phyloP scores from a whole-genome alignment of 2,888 invertebrate genomes.

The Heliconius erato region DNA sequence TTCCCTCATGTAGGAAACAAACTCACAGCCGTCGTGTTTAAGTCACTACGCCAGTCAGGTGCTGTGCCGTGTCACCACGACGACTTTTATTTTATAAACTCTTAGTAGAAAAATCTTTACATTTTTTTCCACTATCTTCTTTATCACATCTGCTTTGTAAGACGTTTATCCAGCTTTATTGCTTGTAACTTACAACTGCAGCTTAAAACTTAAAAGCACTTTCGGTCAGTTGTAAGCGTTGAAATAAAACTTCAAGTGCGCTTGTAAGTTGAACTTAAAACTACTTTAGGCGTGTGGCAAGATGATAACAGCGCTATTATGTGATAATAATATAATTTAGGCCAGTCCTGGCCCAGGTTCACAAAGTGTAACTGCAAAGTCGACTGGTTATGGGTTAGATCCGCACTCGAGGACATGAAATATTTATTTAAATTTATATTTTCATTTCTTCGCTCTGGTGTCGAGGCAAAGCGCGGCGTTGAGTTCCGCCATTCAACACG shows the following conservation, averaged over 20 bases:
- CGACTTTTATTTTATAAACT: not conserved
- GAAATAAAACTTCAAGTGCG: constrained; percentile 4
- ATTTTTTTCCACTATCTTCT: not conserved
- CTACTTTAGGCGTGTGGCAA: not conserved
- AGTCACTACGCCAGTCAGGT: not conserved
- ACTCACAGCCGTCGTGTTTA: too few species aligned
- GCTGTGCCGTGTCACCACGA: not conserved
- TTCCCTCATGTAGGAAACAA: too few species aligned
- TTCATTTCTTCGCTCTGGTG: too few species aligned
- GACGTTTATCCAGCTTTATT: constrained; percentile 25
- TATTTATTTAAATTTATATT: too few species aligned
- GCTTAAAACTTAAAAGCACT: constrained; percentile 11
- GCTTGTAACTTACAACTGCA: constrained; percentile 11
- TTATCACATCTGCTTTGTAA: not conserved
- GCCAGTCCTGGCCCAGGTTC: too few species aligned
- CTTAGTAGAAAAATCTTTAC: not conserved
- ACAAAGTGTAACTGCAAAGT: too few species aligned
- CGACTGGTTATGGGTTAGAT: too few species aligned
- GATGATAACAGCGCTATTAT: too few species aligned
- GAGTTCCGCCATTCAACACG: too few species aligned
- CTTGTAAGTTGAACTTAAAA: not conserved
- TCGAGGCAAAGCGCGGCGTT: too few species aligned
- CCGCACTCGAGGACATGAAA: too few species aligned
- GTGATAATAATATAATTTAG: too few species aligned
- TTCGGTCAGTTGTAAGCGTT: not conserved